A percentile compares a stretch with the other conserved stretches of the same genome.
phyloP scores from a whole-genome alignment of 2,113 vertebrate species.

The Urocitellus parryii region DNA sequence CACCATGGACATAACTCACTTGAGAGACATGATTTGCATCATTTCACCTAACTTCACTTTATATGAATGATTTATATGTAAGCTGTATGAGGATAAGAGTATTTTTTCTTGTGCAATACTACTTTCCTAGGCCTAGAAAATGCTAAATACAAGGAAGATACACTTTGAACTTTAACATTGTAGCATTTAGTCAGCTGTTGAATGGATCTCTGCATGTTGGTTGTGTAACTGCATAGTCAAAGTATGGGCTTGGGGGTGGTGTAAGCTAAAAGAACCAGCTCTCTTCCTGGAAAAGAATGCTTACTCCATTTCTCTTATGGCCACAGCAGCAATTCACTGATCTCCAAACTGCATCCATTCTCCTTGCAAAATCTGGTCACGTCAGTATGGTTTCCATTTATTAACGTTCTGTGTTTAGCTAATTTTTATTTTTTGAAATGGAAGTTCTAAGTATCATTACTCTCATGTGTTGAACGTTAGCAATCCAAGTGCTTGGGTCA shows the following conservation, averaged over 20 bases:
- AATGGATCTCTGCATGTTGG: neutral
- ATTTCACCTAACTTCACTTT: neutral
- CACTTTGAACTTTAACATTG: neutral
- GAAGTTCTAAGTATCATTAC: neutral
- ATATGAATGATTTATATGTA: neutral
- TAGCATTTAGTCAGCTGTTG: neutral
- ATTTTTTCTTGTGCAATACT: neutral
- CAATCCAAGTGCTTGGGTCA: neutral
- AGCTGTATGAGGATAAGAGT: accelerated
- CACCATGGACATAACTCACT: neutral
- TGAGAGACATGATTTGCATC: neutral
- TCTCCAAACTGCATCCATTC: neutral
- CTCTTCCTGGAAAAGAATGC: neutral
- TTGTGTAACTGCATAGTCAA: neutral
- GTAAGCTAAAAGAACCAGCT: neutral
- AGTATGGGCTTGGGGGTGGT: accelerated
- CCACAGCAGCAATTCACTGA: accelerated
- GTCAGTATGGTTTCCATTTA: neutral
- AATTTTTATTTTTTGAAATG: neutral
- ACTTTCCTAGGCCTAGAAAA: neutral
- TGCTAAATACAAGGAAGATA: neutral
- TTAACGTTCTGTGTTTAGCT: neutral
- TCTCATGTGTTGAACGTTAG: slow-evolving; percentile 16
- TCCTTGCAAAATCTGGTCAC: neutral
- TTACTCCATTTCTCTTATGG: neutral